Evolutionary conservation across 2,888 invertebrate genomes (phyloP), one percentile per base, ranked within the genome.

Genomic region (Cremastinae sp.): DNA sequence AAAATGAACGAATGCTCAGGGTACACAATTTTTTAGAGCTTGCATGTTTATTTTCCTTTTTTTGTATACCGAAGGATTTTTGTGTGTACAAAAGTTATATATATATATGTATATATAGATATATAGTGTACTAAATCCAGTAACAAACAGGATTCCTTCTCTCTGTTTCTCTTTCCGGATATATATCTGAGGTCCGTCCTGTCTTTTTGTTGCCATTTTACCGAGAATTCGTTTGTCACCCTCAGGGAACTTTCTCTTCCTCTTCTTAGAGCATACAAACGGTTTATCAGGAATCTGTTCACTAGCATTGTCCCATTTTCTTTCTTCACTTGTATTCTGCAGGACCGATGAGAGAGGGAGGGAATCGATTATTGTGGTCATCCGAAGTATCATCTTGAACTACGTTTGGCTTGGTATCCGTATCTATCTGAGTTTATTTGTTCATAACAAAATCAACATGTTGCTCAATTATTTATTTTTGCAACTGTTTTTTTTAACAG

Each of bases 161-260:
- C 55, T 28, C 28, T 37, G 47, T n/a, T 16, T 35, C 22, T 22
- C 5, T 47, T 9, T 47, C 47, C 47, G 62, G 55, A 56, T 49
- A 20, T 62, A 18, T n/a, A 12, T 18, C 41, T 22, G 22, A 8
- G 64, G 4, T n/a, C 10, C 35, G n/a, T 45, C 18, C 55, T 16
- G 14, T 22, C 28, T 18, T 55, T 43, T 65, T 28, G 43, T 35
- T 35, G 70, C 61, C 8, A 14, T 70, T 41, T 9, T 28, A 55
- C 22, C 47, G 62, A 43, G 51, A 61, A 70, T 70, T 61, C 53
- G 70, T 61, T 62, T 70, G 53, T 70, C 70, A 61, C 70, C 70
- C 70, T 37, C 37, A 35, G 53, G 59, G 43, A 28, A 49, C 39
- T 28, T 9, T 53, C 28, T 28, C 0, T 22, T 3, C 12, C 53